A percentile compares a stretch with the other conserved stretches of the same genome.
Evolutionary conservation across 2,888 invertebrate genomes (phyloP).

Genomic region (Cryptocephalus primarius): DNA sequence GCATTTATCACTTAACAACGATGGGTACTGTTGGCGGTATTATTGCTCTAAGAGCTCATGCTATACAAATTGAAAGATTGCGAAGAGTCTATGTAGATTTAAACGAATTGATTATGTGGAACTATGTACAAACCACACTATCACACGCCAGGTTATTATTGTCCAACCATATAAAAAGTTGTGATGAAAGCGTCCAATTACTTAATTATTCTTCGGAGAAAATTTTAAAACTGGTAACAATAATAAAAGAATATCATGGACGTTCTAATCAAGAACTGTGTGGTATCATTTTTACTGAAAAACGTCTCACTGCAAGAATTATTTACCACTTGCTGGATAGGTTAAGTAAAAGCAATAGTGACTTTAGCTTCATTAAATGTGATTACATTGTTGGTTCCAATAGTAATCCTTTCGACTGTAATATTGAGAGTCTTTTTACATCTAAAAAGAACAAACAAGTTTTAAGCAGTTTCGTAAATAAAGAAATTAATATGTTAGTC

Average conservation of each 20-base stretch:
- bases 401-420: constrained; percentile 44
- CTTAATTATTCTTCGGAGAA: constrained; percentile 54
- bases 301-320: constrained; percentile 65
- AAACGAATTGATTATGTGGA: constrained; percentile 19
- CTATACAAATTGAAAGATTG: constrained; percentile 52
- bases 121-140: constrained; percentile 34
- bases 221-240: constrained; percentile 42
- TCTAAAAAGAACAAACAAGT: constrained; percentile 41
- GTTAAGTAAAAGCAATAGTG: constrained; percentile 37
- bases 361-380: constrained; percentile 49
- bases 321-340: constrained; percentile 56
- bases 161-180: constrained; percentile 39
- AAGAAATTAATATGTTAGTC: constrained; percentile 53
- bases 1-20: constrained; percentile 25
- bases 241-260: constrained; percentile 48
- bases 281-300: constrained; percentile 60
- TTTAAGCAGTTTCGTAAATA: constrained; percentile 45
- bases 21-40: constrained; percentile 49
- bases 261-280: constrained; percentile 43
- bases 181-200: constrained; percentile 40
- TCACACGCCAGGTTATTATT: constrained; percentile 43
- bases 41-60: constrained; percentile 46
- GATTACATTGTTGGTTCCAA: constrained; percentile 66
- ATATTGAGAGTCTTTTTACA: constrained; percentile 43
- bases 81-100: constrained; percentile 19